Percentiles rank a stretch among this genome's conserved stretches.
phyloP scores from a whole-genome alignment of 1,140 invertebrate species.

The Condylostylus longicornis region DNA sequence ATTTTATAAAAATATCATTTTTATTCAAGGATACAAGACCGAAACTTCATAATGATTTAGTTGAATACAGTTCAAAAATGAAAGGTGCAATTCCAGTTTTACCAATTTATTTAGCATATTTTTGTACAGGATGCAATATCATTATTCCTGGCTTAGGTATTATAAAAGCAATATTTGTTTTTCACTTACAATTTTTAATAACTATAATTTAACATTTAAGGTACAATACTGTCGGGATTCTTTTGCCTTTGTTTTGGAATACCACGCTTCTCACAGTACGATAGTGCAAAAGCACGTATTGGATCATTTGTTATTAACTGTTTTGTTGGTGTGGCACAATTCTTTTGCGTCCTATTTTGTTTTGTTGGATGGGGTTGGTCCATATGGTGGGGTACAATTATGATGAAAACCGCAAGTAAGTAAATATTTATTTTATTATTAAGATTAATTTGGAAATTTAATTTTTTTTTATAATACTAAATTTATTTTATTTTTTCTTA shows the following conservation, averaged over 20 bases:
- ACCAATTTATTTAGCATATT: slow-evolving; percentile 64
- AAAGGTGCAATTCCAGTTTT: slow-evolving; percentile 78
- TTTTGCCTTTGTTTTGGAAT: slow-evolving; percentile 79
- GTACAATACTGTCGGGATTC: slow-evolving; percentile 72
- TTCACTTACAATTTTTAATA: not conserved
- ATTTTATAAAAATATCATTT: slow-evolving; percentile 2
- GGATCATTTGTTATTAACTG: slow-evolving; percentile 67
- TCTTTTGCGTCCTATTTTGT: slow-evolving; percentile 87
- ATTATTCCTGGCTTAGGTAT: slow-evolving; percentile 73
- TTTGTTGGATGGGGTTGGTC: slow-evolving; percentile 96
- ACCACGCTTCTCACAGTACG: slow-evolving; percentile 62
- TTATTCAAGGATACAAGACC: slow-evolving; percentile 56
- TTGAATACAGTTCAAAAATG: slow-evolving; percentile 70
- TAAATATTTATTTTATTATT: slow-evolving; percentile 9
- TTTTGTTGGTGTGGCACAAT: slow-evolving; percentile 67
- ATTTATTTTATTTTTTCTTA: slow-evolving; percentile 1
- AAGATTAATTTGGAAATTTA: not conserved
- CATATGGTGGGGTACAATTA: slow-evolving; percentile 87
- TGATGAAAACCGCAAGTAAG: slow-evolving; percentile 62
- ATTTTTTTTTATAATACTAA: not conserved
- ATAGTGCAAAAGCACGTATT: slow-evolving; percentile 51
- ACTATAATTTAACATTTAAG: slow-evolving; percentile 34
- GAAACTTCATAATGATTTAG: slow-evolving; percentile 56
- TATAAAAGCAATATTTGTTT: too few species aligned
- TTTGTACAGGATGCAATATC: slow-evolving; percentile 74